A percentile compares a stretch with the other conserved stretches of the same genome.
Conservation (phyloP, 2,888 invertebrate genomes). For the Papilio elwesi region DNA sequence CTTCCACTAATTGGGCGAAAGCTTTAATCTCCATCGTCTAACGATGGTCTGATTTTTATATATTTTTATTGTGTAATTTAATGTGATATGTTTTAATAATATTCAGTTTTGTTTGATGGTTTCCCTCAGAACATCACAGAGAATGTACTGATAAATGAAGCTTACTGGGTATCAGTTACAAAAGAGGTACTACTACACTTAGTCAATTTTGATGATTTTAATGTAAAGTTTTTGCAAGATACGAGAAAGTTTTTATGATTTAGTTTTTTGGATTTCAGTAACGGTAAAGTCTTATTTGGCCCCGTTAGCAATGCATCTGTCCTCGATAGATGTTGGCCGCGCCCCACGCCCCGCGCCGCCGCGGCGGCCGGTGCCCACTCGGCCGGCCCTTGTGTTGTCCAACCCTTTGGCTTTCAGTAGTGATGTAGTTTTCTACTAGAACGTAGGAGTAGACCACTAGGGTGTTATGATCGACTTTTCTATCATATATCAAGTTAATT, state of each 20-base stretch:
- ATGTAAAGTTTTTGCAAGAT: slow-evolving; percentile 84
- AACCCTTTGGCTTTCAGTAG: slow-evolving; percentile 83
- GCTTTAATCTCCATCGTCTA: slow-evolving; percentile 58
- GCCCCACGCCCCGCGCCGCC: slow-evolving; percentile 54
- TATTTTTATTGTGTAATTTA: slow-evolving; percentile 44
- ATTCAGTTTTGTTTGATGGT: slow-evolving; percentile 83
- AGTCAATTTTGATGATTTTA: slow-evolving; percentile 83
- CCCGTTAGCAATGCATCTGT: slow-evolving; percentile 85
- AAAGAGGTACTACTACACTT: slow-evolving; percentile 93
- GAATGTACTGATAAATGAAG: slow-evolving; percentile 97
- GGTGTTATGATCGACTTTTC: slow-evolving; percentile 82
- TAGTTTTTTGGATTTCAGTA: slow-evolving; percentile 84
- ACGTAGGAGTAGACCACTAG: slow-evolving; percentile 83
- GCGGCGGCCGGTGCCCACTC: slow-evolving; percentile 55
- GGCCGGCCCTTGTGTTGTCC: slow-evolving; percentile 74
- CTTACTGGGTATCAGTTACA: slow-evolving; percentile 95
- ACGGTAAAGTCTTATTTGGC: slow-evolving; percentile 84
- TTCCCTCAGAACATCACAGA: slow-evolving; percentile 97
- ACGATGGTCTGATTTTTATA: slow-evolving; percentile 40
- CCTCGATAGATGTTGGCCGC: slow-evolving; percentile 77
- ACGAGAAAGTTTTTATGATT: slow-evolving; percentile 82
- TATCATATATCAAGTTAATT: slow-evolving; percentile 80
- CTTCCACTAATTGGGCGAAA: slow-evolving; percentile 77
- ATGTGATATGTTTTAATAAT: slow-evolving; percentile 72
- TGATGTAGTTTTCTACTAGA: slow-evolving; percentile 81